Evolutionary conservation across 2,113 vertebrate species (phyloP), one percentile per base, ranked within the genome.

Genomic region (Chloroceryle aenea): DNA sequence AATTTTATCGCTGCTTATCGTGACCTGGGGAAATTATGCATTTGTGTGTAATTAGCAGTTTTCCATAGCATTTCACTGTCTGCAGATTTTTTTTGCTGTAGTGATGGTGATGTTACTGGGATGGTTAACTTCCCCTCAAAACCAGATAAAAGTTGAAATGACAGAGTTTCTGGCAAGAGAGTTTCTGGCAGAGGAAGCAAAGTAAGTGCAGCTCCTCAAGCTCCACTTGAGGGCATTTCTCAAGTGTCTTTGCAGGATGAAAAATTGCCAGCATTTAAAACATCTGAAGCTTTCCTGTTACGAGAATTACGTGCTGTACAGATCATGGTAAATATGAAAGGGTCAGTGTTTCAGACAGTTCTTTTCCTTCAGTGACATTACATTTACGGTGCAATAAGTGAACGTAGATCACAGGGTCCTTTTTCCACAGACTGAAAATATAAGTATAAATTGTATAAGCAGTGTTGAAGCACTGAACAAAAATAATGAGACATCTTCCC

Each of bases 141-240:
- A 91, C 58, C 55, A 88, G 71, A 93, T 74, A 91, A 83, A 94
- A 94, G 67, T 67, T 77, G 63, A 96, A 96, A 85, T 74, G 78
- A 94, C 85, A 91, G 79, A 89, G 63, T 80, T 96, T 90, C 85
- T 95, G 90, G 92, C 90, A 93, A 71, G 68, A 91, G 32, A 84
- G 83, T 91, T 96, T 96, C 91, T 96, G 92, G 80, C 93, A 87
- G 82, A 87, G 10, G 25, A 87, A 80, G 67, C 29, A 85, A 91
- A 96, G 79, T 91, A 95, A 92, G 91, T 59, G 38, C 63, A 90
- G 55, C 23, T 87, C 64, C n/a, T n/a, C n/a, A n/a, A n/a, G n/a
- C n/a, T n/a, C n/a, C n/a, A n/a, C n/a, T n/a, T n/a, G n/a, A n/a
- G n/a, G 48, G 59, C 87, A 73, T 87, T 95, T 95, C 85, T 94